Base-by-base conservation (phyloP, 2,113 vertebrate species). In the Sigmodon hispidus region DNA sequence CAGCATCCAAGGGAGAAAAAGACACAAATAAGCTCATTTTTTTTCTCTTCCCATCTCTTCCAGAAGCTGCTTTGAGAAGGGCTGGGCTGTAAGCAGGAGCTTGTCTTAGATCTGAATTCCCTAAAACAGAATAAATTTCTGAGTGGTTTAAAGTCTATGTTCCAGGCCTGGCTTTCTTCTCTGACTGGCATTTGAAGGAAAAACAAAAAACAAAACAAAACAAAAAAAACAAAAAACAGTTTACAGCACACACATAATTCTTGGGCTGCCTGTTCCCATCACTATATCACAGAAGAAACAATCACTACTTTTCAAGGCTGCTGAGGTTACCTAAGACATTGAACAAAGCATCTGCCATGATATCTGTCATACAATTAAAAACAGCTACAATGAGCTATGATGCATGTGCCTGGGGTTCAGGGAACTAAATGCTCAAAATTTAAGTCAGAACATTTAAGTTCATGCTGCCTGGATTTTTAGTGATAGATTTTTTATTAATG, bases 111-210 rank as follows among this genome's bases (percentile, higher is more conserved):
- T 19, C 11, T 9, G 21, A 3, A 0, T 15, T 29, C 52, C 36
- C 89, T 89, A 48, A 91, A 70, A 24, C 21, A 63, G 73, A 67
- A 63, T 67, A 36, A 79, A 19, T 85, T 67, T 21, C 48, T 76
- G n/a, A 91, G 52, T 45, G 57, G 81, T 34, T 34, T 59, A 34
- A 36, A 43, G 21, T 3, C 57, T 73, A 0, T 10, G 4, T 21
- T 59, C 70, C 87, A 88, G 36, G 21, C n/a, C 45, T 95, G n/a
- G 73, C 57, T 87, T 73, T 52, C 48, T 92, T 86, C 75, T 84
- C 77, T 19, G 45, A 34, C 77, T 19, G 45, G n/a, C 10, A 50
- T 69, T 67, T 88, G 52, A 70, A 92, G 75, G 45, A 65, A 77
- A 87, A n/a, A n/a, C n/a, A n/a, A n/a, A n/a, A n/a, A n/a, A n/a